phyloP scores from a whole-genome alignment of 2,113 vertebrate species.

The Calidris pygmaea region DNA sequence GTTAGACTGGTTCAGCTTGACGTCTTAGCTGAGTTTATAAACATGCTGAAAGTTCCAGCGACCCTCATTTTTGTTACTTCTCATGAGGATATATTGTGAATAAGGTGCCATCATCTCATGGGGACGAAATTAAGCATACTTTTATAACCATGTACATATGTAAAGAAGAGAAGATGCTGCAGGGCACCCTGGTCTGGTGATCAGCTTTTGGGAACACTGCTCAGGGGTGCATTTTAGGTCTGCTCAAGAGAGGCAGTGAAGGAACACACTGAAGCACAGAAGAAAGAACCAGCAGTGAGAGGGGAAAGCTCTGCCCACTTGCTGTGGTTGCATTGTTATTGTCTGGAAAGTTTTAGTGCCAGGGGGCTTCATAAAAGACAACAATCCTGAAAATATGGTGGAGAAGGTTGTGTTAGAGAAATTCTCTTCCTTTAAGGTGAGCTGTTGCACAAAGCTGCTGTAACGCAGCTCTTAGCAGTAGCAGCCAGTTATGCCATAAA shows the following conservation, averaged over 20 bases:
- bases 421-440: conserved; percentile 42
- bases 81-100: background rate
- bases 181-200: background rate
- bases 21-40: background rate
- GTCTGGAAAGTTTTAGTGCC: background rate
- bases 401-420: background rate
- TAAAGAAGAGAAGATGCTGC: background rate
- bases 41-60: background rate
- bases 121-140: background rate
- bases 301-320: background rate
- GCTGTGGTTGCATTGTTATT: background rate
- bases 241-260: background rate
- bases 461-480: background rate
- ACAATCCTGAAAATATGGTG: conserved; percentile 6
- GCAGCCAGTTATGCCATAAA: conserved; percentile 54
- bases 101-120: background rate
- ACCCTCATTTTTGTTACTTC: background rate
- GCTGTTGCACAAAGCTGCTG: conserved; percentile 7
- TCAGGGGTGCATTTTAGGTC: background rate
- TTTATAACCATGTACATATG: fast-evolving
- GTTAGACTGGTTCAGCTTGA: background rate
- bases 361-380: conserved; percentile 25
- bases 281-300: background rate
- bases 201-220: background rate
- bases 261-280: background rate